Evolutionary conservation across 1,140 invertebrate species (phyloP).

Genomic region (Meloidogyne floridensis): DNA sequence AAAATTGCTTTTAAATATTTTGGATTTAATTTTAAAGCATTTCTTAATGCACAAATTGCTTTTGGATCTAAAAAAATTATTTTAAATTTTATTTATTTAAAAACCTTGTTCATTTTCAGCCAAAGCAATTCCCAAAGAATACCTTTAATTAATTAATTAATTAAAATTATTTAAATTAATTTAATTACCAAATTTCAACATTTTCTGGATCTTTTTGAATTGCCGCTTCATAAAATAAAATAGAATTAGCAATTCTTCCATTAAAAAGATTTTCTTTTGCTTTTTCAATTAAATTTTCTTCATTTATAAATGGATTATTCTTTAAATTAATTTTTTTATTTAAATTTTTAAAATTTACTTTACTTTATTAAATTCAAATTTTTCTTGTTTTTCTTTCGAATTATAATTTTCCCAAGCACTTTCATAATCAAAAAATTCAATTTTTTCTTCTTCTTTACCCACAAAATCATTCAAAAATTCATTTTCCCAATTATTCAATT

Average conservation of each 20-base stretch:
- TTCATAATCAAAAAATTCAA: slow-evolving; percentile 68
- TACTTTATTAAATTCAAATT: slow-evolving; percentile 70
- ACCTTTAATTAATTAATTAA: not conserved
- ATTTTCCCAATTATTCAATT: slow-evolving; percentile 17
- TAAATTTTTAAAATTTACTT: slow-evolving; percentile 2
- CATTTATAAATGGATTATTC: slow-evolving; percentile 44
- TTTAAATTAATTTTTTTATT: not conserved
- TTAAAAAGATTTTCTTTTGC: slow-evolving; percentile 79
- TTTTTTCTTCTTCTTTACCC: slow-evolving; percentile 38
- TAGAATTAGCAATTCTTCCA: slow-evolving; percentile 90
- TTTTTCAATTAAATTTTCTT: slow-evolving; percentile 79
- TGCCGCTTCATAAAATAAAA: slow-evolving; percentile 93
- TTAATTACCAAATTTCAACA: slow-evolving; percentile 71
- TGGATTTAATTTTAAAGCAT: slow-evolving; percentile 80
- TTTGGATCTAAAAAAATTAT: slow-evolving; percentile 72
- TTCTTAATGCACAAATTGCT: slow-evolving; percentile 84
- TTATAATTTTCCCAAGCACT: slow-evolving; percentile 75
- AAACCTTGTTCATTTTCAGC: slow-evolving; percentile 23
- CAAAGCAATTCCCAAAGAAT: slow-evolving; percentile 18
- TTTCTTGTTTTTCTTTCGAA: slow-evolving; percentile 77
- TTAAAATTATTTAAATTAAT: not conserved
- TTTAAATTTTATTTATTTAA: not conserved
- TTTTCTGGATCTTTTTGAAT: slow-evolving; percentile 81
- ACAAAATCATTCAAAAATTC: slow-evolving; percentile 21
- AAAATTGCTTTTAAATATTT: slow-evolving; percentile 82